These are phyloP conservation scores for Cantharis rustica DNA, from an alignment of 2,888 invertebrate species.

Conservation along the genomic window DNA sequence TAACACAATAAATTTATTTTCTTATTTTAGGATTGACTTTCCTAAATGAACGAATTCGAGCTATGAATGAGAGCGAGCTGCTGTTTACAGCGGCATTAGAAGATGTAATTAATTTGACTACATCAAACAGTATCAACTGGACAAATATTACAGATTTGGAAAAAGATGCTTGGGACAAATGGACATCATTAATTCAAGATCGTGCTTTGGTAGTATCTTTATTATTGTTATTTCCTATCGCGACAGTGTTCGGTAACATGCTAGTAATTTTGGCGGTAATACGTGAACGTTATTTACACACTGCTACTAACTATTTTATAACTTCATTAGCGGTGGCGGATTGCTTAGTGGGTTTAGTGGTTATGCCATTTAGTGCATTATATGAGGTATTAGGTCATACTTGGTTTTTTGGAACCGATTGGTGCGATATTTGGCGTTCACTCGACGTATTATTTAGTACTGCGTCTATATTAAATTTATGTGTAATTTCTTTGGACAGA, in stretches of 20 bases:
- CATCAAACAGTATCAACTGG: slow-evolving; percentile 37
- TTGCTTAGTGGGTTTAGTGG: slow-evolving; percentile 92
- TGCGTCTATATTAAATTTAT: slow-evolving; percentile 95
- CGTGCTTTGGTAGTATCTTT: slow-evolving; percentile 79
- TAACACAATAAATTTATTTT: not conserved
- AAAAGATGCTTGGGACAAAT: slow-evolving; percentile 54
- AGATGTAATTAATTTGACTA: slow-evolving; percentile 27
- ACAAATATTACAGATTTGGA: slow-evolving; percentile 49
- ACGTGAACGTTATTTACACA: slow-evolving; percentile 90
- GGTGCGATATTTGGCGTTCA: slow-evolving; percentile 98
- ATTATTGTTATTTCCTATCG: slow-evolving; percentile 84
- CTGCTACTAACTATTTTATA: slow-evolving; percentile 97
- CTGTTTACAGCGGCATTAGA: slow-evolving; percentile 28
- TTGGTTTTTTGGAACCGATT: slow-evolving; percentile 94
- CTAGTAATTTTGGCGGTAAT: slow-evolving; percentile 93
- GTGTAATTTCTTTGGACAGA: slow-evolving; percentile 94
- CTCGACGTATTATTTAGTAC: slow-evolving; percentile 96
- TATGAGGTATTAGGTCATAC: slow-evolving; percentile 87
- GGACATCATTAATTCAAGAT: slow-evolving; percentile 66
- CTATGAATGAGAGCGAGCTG: slow-evolving; percentile 34
- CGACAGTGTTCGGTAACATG: slow-evolving; percentile 94
- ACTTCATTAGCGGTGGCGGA: slow-evolving; percentile 97
- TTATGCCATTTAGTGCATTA: slow-evolving; percentile 96
- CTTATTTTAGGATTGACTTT: slow-evolving; percentile 6
- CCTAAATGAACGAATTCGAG: slow-evolving; percentile 23